phyloP scores from a whole-genome alignment of 2,113 vertebrate species.

The Cochlearius cochlearius region DNA sequence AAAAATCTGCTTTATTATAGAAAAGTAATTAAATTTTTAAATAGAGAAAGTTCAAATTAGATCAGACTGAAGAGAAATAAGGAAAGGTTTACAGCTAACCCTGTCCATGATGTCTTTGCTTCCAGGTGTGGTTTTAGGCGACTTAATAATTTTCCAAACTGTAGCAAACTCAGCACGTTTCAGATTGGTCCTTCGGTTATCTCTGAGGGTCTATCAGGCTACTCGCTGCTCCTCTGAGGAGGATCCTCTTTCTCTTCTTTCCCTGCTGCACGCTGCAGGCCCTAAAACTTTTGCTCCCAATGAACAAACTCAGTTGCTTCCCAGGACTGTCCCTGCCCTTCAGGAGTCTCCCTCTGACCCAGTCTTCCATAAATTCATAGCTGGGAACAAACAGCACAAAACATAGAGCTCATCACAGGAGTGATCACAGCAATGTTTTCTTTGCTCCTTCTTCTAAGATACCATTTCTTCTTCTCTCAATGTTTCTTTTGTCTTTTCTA shows the following conservation, averaged over 20 bases:
- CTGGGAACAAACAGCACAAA: background rate
- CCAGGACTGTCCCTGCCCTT: background rate
- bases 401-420: rapidly evolving
- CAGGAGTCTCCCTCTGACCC: background rate
- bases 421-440: background rate
- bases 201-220: background rate
- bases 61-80: background rate
- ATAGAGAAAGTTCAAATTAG: background rate
- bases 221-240: background rate
- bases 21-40: background rate
- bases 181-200: background rate
- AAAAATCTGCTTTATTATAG: background rate
- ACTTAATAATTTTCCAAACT: background rate
- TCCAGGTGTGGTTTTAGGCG: background rate
- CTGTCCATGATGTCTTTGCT: background rate
- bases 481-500: background rate
- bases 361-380: background rate
- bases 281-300: background rate
- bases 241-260: background rate
- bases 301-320: background rate
- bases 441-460: background rate
- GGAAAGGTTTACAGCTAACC: background rate
- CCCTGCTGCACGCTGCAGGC: background rate
- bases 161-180: background rate
- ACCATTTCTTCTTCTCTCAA: background rate